phyloP scores from a whole-genome alignment of 1,140 invertebrate species.

The Diuraphis noxia region DNA sequence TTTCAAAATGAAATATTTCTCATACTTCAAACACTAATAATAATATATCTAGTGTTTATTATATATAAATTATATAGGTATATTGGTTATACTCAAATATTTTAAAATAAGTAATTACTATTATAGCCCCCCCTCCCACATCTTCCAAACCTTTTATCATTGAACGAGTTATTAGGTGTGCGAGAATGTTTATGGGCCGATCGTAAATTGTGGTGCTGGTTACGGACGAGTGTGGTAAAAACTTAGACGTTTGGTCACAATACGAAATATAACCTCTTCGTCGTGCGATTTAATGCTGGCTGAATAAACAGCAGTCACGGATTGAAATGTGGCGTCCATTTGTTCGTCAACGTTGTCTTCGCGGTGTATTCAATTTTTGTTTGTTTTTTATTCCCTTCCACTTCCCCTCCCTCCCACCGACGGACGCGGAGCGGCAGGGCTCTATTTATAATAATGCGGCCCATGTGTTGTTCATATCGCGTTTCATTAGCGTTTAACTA shows the following conservation, averaged over 20 bases:
- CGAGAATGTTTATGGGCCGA: conserved; percentile 18
- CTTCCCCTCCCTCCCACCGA: no score
- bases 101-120: no score
- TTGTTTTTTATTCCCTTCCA: neutral
- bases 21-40: no score
- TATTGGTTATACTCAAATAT: no score
- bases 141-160: no score
- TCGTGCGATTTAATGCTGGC: conserved; percentile 32
- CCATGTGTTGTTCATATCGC: conserved; percentile 45
- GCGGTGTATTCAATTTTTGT: conserved; percentile 11
- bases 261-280: neutral
- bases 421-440: neutral
- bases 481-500: conserved; percentile 52
- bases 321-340: conserved; percentile 50
- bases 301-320: conserved; percentile 42
- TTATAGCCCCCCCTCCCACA: no score
- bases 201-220: neutral
- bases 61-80: no score
- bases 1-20: no score
- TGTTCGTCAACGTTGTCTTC: conserved; percentile 44
- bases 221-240: neutral
- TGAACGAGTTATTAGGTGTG: conserved; percentile 15
- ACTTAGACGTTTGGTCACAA: conserved; percentile 32
- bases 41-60: no score
- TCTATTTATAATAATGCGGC: conserved; percentile 46